Conservation (phyloP, 2,888 invertebrate genomes). For the Scaeva pyrastri region DNA sequence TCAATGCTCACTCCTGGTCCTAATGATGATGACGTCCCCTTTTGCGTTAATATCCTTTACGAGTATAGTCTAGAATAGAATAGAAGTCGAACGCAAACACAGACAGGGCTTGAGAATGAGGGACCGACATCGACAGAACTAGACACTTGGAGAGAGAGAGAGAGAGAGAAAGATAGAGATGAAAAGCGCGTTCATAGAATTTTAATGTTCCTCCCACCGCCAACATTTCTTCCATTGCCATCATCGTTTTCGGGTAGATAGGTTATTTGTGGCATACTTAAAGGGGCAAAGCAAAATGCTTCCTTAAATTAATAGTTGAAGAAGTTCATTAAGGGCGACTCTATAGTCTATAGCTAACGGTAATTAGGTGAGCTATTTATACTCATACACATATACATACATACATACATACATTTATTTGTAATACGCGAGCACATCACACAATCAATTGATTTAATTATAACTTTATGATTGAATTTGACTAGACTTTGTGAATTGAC, state of each 20-base stretch:
- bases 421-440: conserved; percentile 5
- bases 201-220: conserved; percentile 30
- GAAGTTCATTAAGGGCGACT: conserved; percentile 44
- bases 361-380: conserved; percentile 22
- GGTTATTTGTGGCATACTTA: conserved; percentile 3
- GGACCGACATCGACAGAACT: no score
- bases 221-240: background rate
- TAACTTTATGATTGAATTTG: conserved; percentile 22
- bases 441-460: conserved; percentile 34
- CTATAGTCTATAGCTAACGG: background rate
- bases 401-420: no score
- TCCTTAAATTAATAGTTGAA: conserved; percentile 47
- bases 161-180: background rate
- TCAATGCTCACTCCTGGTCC: conserved; percentile 17
- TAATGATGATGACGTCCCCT: conserved; percentile 59
- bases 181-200: conserved; percentile 26
- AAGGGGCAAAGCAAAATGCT: conserved; percentile 8
- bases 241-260: conserved; percentile 27
- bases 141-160: background rate
- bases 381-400: no score
- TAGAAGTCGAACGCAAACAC: background rate
- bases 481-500: conserved; percentile 18
- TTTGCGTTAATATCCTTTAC: conserved; percentile 44
- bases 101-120: no score
- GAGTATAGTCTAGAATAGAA: background rate